phyloP scores from a whole-genome alignment of 2,113 vertebrate genomes.

The Pangasianodon gigas region DNA sequence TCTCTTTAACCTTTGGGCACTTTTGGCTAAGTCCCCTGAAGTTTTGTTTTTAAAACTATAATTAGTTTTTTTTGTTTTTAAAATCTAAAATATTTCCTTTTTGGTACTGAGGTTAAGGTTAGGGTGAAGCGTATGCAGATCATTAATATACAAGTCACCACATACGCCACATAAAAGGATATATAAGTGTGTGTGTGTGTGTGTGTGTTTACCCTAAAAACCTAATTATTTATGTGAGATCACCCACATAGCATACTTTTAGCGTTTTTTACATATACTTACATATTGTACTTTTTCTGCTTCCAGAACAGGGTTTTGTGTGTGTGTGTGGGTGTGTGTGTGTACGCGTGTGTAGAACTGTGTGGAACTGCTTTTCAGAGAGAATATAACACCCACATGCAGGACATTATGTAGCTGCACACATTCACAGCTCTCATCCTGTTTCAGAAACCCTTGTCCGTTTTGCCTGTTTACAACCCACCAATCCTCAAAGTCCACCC shows the following conservation, averaged over 20 bases:
- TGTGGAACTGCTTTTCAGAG: not conserved
- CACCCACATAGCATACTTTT: not conserved
- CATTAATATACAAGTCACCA: not conserved
- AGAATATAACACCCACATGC: not conserved
- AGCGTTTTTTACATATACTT: not conserved
- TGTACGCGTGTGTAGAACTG: not conserved
- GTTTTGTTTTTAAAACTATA: too few species aligned
- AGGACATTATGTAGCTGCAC: not conserved
- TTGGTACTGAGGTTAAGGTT: not conserved
- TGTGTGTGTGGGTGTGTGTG: not conserved
- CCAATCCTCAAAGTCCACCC: not conserved
- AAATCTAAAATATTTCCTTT: not conserved
- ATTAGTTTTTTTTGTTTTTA: too few species aligned
- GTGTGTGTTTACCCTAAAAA: not conserved
- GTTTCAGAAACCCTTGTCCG: not conserved
- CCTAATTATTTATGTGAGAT: not conserved
- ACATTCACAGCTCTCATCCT: not conserved
- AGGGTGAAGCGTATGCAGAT: not conserved
- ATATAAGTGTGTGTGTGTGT: too few species aligned
- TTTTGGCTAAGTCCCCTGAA: not conserved
- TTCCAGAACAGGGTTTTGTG: not conserved
- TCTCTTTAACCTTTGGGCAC: not conserved
- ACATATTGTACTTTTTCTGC: not conserved
- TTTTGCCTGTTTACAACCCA: not conserved
- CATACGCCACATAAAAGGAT: not conserved